A percentile compares a stretch with the other conserved stretches of the same genome.
Evolutionary conservation across 2,113 vertebrate species (phyloP).

Genomic region (Lagopus leucura): DNA sequence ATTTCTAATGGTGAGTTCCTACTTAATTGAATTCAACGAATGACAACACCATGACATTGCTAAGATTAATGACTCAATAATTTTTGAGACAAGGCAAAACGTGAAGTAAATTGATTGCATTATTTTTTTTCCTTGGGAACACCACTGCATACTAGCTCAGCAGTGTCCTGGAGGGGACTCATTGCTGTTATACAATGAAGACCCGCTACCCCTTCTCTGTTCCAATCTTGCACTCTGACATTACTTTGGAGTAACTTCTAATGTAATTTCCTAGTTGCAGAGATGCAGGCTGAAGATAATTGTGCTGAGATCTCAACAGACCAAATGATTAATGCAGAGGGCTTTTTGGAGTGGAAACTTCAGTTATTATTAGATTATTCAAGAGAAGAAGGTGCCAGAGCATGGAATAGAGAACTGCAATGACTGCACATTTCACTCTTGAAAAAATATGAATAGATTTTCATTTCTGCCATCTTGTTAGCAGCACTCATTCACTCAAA

Average conservation of each 20-base stretch:
- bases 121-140: conserved; percentile 20
- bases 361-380: conserved; percentile 46
- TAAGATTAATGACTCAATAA: conserved; percentile 75
- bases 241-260: conserved; percentile 31
- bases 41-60: conserved; percentile 61
- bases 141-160: neutral
- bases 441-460: conserved; percentile 33
- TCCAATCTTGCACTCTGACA: neutral
- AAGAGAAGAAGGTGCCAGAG: conserved; percentile 27
- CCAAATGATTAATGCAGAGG: conserved; percentile 54
- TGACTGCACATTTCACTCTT: conserved; percentile 12
- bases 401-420: neutral
- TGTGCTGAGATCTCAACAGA: conserved; percentile 40
- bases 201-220: neutral
- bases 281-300: conserved; percentile 52
- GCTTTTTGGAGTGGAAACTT: conserved; percentile 61
- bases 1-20: conserved; percentile 33
- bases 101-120: conserved; percentile 58
- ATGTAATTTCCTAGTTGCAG: conserved; percentile 45
- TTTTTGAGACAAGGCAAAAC: conserved; percentile 71
- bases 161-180: neutral
- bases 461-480: conserved; percentile 40
- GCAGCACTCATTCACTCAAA: conserved; percentile 1
- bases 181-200: neutral
- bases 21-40: conserved; percentile 45